Conservation (phyloP, 1,140 invertebrate genomes). For the Stenopsyche tienmushanensis region DNA sequence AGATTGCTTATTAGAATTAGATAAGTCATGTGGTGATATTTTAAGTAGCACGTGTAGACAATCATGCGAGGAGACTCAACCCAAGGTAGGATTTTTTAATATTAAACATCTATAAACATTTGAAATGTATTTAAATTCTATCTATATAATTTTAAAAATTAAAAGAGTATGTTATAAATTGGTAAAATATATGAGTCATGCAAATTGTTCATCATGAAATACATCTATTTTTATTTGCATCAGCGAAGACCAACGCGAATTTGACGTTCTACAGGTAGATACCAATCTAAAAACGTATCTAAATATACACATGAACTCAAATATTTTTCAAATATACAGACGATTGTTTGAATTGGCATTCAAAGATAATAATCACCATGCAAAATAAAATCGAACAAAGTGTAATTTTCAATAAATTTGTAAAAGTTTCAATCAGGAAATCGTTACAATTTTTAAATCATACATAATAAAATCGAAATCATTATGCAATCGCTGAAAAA, state of each 20-base stretch:
- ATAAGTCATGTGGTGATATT: slow-evolving; percentile 35
- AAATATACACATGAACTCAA: not conserved
- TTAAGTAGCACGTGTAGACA: slow-evolving; percentile 16
- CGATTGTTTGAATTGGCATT: too few species aligned
- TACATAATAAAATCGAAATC: too few species aligned
- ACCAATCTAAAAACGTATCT: not conserved
- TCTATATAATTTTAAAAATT: not conserved
- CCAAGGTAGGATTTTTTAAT: slow-evolving; percentile 8
- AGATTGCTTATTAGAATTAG: slow-evolving; percentile 41
- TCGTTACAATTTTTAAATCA: too few species aligned
- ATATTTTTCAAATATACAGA: too few species aligned
- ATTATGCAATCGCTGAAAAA: too few species aligned
- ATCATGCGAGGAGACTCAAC: not conserved
- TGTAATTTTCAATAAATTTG: too few species aligned
- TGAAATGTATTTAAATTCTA: not conserved
- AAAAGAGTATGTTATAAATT: not conserved
- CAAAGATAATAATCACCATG: too few species aligned
- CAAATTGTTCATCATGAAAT: too few species aligned
- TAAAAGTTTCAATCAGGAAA: too few species aligned
- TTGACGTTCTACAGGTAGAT: not conserved
- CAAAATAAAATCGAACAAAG: too few species aligned
- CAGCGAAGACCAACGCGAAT: not conserved
- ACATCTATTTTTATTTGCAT: too few species aligned
- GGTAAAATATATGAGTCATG: too few species aligned
- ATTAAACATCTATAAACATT: not conserved